Conservation (phyloP, 1,140 invertebrate species). For the Lucilia cuprina region DNA sequence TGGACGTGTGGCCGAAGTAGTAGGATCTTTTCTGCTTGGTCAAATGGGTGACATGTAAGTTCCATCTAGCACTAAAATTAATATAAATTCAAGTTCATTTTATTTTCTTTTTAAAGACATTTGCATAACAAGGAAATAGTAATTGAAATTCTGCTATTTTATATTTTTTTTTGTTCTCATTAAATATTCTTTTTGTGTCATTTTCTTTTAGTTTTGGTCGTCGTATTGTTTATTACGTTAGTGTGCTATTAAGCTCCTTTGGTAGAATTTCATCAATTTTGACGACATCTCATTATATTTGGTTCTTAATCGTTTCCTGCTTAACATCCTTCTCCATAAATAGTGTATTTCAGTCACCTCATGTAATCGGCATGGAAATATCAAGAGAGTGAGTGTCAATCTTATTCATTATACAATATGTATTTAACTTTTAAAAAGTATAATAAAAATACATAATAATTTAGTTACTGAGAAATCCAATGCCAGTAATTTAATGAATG, state of each 20-base stretch:
- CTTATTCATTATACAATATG: no score
- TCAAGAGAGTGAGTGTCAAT: constrained; percentile 56
- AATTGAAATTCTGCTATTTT: neutral
- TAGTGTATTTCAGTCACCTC: constrained; percentile 64
- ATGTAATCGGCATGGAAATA: constrained; percentile 65
- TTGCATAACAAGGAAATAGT: no score
- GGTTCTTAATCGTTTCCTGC: constrained; percentile 63
- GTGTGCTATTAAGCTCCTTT: constrained; percentile 60
- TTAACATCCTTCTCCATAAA: constrained; percentile 62
- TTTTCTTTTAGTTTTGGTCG: constrained; percentile 63
- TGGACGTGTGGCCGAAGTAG: constrained; percentile 64
- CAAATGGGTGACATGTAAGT: constrained; percentile 67
- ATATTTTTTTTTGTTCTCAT: neutral
- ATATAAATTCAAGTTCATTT: no score
- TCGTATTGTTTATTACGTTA: constrained; percentile 63
- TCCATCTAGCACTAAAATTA: no score
- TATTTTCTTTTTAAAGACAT: no score
- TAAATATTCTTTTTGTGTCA: constrained; percentile 27
- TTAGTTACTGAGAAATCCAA: no score
- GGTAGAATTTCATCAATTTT: constrained; percentile 62
- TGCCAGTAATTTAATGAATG: no score
- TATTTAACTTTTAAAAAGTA: no score
- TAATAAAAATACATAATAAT: neutral
- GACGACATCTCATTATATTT: constrained; percentile 60
- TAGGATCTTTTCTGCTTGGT: constrained; percentile 66